phyloP scores from a whole-genome alignment of 2,113 vertebrate genomes.

The Orthonyx spaldingii region DNA sequence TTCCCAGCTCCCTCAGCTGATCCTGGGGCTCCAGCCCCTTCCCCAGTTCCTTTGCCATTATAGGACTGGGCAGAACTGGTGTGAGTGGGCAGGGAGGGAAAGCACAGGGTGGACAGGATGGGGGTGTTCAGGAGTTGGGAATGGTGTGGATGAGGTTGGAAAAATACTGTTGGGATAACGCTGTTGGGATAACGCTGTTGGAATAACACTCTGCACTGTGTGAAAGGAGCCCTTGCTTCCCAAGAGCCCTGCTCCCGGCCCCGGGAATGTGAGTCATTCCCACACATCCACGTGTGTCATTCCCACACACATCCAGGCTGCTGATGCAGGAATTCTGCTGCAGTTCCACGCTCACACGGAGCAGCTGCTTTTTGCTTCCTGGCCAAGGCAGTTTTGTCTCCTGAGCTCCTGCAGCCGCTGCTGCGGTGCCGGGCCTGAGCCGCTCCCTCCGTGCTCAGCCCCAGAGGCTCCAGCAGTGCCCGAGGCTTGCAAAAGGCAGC shows the following conservation, averaged over 20 bases:
- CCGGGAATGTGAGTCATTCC: accelerated
- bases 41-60: neutral
- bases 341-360: neutral
- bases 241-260: neutral
- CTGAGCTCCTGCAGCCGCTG: neutral
- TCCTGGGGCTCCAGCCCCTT: neutral
- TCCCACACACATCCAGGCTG: neutral
- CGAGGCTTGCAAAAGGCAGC: neutral
- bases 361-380: neutral
- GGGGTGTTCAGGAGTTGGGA: neutral
- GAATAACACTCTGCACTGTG: neutral
- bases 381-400: neutral
- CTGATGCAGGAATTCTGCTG: neutral
- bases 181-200: neutral
- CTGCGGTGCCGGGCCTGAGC: neutral
- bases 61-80: neutral
- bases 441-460: neutral
- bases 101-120: neutral
- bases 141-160: neutral
- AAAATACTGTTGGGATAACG: too few relatives aligned
- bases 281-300: accelerated
- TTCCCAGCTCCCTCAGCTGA: neutral
- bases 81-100: neutral
- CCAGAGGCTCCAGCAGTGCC: neutral
- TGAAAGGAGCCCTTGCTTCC: accelerated